Conservation (phyloP, 2,113 vertebrate genomes). For the Mesoclemmys tuberculata region DNA sequence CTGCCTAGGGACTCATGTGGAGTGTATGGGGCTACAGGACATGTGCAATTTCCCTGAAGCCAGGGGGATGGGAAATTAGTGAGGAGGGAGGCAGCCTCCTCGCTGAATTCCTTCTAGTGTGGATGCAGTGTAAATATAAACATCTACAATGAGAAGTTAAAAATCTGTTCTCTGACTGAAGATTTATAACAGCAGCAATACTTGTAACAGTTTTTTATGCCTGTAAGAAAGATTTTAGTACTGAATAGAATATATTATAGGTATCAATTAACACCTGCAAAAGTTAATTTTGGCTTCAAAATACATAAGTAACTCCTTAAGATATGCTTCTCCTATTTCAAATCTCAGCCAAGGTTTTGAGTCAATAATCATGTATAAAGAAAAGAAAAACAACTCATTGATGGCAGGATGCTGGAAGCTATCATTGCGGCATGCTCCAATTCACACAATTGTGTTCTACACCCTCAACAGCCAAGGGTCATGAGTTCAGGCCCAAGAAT, state of each 20-base stretch:
- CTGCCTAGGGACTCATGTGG: too few relatives aligned
- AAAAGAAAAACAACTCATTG: background rate
- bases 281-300: background rate
- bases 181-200: background rate
- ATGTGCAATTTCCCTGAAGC: too few relatives aligned
- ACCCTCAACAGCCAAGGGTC: background rate
- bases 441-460: slow-evolving; percentile 5
- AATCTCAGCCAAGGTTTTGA: background rate
- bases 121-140: background rate
- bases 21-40: too few relatives aligned
- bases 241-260: background rate
- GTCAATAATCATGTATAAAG: background rate
- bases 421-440: background rate
- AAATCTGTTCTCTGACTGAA: background rate
- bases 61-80: too few relatives aligned
- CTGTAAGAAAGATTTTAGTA: background rate
- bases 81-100: too few relatives aligned
- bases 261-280: background rate
- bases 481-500: background rate
- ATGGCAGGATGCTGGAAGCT: slow-evolving; percentile 10
- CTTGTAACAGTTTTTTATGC: background rate
- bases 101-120: too few relatives aligned
- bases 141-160: background rate
- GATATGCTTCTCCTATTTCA: background rate
- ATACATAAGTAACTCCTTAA: background rate